phyloP scores from a whole-genome alignment of 2,888 invertebrate genomes.

The Physocephala rufipes region DNA sequence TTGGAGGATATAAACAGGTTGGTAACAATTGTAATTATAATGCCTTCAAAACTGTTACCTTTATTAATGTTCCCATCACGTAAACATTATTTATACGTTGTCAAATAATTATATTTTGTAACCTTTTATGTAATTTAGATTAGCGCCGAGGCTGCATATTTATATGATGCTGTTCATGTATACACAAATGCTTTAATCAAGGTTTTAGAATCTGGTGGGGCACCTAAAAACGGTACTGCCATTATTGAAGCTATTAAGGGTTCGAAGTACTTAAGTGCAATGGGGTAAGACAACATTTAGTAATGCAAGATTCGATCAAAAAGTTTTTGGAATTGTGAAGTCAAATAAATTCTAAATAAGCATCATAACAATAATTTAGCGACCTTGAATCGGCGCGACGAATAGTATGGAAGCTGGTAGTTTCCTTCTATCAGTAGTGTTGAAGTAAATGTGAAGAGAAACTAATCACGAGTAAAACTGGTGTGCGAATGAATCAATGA shows the following conservation, averaged over 20 bases:
- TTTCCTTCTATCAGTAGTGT: too few relatives aligned
- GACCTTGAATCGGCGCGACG: too few relatives aligned
- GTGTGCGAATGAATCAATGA: too few relatives aligned
- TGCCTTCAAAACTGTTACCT: neutral
- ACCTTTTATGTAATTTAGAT: constrained; percentile 69
- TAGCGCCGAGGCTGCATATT: constrained; percentile 88
- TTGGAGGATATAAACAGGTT: constrained; percentile 80
- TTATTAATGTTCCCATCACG: neutral
- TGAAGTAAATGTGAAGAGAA: too few relatives aligned
- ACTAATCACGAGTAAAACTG: too few relatives aligned
- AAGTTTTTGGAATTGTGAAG: too few relatives aligned
- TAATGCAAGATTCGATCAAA: too few relatives aligned
- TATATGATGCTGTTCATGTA: constrained; percentile 92
- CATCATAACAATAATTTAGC: too few relatives aligned
- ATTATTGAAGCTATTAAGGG: constrained; percentile 81
- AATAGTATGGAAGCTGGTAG: too few relatives aligned
- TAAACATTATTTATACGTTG: neutral
- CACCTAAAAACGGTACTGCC: constrained; percentile 82
- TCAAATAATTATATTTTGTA: constrained; percentile 2
- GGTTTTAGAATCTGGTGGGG: constrained; percentile 74
- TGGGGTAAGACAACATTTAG: constrained; percentile 73
- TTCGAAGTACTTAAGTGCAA: constrained; percentile 81
- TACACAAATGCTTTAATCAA: constrained; percentile 85
- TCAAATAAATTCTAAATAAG: too few relatives aligned
- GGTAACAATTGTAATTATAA: constrained; percentile 27